Base-by-base conservation (phyloP, 2,888 invertebrate species). In the Philopedon plagiatum region DNA sequence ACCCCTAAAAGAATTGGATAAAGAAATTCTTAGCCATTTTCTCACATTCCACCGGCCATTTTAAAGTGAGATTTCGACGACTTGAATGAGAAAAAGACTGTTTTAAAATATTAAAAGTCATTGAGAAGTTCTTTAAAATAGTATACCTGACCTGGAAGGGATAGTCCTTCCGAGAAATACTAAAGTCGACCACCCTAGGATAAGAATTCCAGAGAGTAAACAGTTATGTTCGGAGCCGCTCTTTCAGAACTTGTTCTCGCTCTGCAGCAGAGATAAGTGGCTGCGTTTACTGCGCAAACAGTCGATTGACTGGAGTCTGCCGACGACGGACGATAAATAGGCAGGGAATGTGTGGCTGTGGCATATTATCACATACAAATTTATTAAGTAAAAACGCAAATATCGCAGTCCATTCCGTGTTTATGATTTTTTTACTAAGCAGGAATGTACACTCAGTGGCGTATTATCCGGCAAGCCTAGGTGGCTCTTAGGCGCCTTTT, bases 81-180 rank as follows among this genome's bases (percentile, higher is more conserved):
- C 18, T 8, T 54, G 51, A 54, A 54, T 54, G 51, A 54, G 51
- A 29, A 13, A 26, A 44, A 49, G 26, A 49, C 49, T 49, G 13
- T 7, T 49, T 26, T 13, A 18, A 54, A 54, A 54, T 54, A 18
- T 54, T 54, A 54, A 54, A 66, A 71, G 71, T 71, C 71, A 71
- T 71, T 71, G 71, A 71, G 71, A 71, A 65, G 26, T 54, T 44
- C 71, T 60, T 60, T 65, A 37, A 66, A 66, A 66, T 46, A 39
- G 61, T 71, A 56, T 66, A 66, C 71, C 71, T 71, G 66, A 66
- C 71, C 71, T 71, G 66, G 58, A 65, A 71, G 71, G 71, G 71
- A 66, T 71, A 66, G 71, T 66, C 66, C 71, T 71, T 71, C 71
- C 56, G 34, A 66, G 71, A 71, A 71, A 29, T 56, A 65, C 71